Base-by-base conservation (phyloP, 2,113 vertebrate species). In the Thunnus maccoyii region DNA sequence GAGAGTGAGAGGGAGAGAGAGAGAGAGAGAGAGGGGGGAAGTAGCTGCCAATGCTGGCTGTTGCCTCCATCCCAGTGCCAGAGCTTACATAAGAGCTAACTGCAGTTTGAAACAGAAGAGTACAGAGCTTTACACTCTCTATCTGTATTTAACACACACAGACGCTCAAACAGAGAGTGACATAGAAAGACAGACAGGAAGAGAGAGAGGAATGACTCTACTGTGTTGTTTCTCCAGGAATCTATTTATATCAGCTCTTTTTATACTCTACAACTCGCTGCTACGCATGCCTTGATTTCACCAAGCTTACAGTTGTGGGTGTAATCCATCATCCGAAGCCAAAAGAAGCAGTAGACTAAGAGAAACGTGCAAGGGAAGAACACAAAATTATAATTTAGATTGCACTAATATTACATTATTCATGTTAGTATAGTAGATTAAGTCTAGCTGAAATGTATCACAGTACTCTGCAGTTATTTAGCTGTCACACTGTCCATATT, bases 81-180 rank as follows among this genome's bases (percentile, higher is more conserved):
- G 65, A 62, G 64, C 86, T 93, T 93, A 89, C 87, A 80, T 92
- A 90, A 92, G 86, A 87, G 81, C 80, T 69, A 78, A 89, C 51
- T 85, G 77, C 72, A 73, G 75, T 73, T 81, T 85, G 72, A 89
- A 63, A 77, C 44, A 68, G 72, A 65, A 12, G 57, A 82, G 63
- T 10, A 58, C 50, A 67, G 63, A 76, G 58, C 72, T 72, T 74
- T 60, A 82, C 69, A 55, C 76, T 51, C 73, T 25, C 20, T 51
- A 20, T 79, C 76, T 84, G 75, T 72, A 50, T 61, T 75, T 51
- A 76, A 63, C 76, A 44, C 75, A 36, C 68, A 62, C 55, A 68
- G 44, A 61, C 18, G 8, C 52, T 22, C 67, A 57, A 10, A 58
- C 41, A 74, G 1, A 22, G 50, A 82, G 46, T 15, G 73, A 52